Conservation (phyloP, 1,140 invertebrate genomes). For the Magallana gigas region DNA sequence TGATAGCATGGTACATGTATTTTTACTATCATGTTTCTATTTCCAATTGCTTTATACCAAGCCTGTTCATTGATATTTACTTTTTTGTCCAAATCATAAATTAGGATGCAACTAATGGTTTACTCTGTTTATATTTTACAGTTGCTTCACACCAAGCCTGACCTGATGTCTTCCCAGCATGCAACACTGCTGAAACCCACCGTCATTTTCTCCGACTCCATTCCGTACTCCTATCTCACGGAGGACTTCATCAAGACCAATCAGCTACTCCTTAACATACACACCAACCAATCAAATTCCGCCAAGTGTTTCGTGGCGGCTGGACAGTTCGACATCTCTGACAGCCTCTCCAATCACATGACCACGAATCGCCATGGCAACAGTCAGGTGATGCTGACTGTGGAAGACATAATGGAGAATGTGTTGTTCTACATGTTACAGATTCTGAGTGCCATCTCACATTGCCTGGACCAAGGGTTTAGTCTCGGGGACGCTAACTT, state of each 20-base stretch:
- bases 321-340: slow-evolving; percentile 71
- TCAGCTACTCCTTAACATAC: slow-evolving; percentile 64
- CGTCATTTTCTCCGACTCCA: slow-evolving; percentile 71
- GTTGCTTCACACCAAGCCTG: slow-evolving; percentile 71
- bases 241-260: slow-evolving; percentile 73
- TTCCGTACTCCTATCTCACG: slow-evolving; percentile 72
- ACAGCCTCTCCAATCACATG: slow-evolving; percentile 69
- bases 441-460: slow-evolving; percentile 74
- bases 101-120: not conserved
- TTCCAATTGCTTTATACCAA: too few relatives aligned
- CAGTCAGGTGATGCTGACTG: slow-evolving; percentile 23
- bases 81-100: too few relatives aligned
- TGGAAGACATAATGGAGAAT: slow-evolving; percentile 65
- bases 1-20: too few relatives aligned
- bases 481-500: slow-evolving; percentile 70
- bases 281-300: slow-evolving; percentile 68
- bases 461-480: slow-evolving; percentile 73
- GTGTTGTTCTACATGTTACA: slow-evolving; percentile 70
- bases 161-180: slow-evolving; percentile 66
- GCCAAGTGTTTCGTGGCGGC: slow-evolving; percentile 66
- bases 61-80: too few relatives aligned
- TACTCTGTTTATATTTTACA: slow-evolving; percentile 54
- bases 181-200: slow-evolving; percentile 70
- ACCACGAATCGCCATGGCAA: slow-evolving; percentile 63
- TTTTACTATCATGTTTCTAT: too few relatives aligned